These are phyloP conservation scores for Cephus rjabovi DNA, from an alignment of 2,888 invertebrate species.

Conservation along the genomic window DNA sequence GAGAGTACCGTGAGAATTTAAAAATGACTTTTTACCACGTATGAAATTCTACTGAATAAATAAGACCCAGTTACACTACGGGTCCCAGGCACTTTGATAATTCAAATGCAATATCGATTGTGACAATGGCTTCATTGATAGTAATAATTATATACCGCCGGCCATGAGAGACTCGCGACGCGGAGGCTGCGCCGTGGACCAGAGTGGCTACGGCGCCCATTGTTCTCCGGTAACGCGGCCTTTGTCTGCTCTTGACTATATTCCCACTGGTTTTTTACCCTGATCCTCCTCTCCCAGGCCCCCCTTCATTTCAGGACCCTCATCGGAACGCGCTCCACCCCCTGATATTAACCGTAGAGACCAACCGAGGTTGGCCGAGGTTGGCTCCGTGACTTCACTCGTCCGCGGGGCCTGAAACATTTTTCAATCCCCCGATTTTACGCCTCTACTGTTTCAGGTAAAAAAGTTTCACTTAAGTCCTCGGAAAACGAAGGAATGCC, in stretches of 20 bases:
- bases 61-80: background rate
- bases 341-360: conserved; percentile 25
- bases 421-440: conserved; percentile 24
- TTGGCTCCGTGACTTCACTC: conserved; percentile 9
- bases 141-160: conserved; percentile 30
- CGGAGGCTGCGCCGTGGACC: conserved; percentile 11
- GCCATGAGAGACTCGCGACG: conserved; percentile 22
- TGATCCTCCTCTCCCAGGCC: conserved; percentile 9
- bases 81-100: background rate
- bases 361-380: conserved; percentile 6
- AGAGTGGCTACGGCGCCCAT: conserved; percentile 24
- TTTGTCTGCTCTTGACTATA: conserved; percentile 39
- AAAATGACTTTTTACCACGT: background rate
- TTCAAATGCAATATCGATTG: conserved; percentile 25
- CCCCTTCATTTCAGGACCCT: conserved; percentile 16
- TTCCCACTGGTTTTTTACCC: conserved; percentile 35
- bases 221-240: conserved; percentile 36
- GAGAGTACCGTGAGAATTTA: background rate
- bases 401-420: conserved; percentile 11
- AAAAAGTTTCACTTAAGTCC: conserved; percentile 7
- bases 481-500: conserved; percentile 3
- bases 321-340: conserved; percentile 27
- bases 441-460: conserved; percentile 15
- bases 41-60: background rate
- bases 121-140: conserved; percentile 36